Conservation (phyloP, 2,113 vertebrate genomes). For the Pedetes capensis region DNA sequence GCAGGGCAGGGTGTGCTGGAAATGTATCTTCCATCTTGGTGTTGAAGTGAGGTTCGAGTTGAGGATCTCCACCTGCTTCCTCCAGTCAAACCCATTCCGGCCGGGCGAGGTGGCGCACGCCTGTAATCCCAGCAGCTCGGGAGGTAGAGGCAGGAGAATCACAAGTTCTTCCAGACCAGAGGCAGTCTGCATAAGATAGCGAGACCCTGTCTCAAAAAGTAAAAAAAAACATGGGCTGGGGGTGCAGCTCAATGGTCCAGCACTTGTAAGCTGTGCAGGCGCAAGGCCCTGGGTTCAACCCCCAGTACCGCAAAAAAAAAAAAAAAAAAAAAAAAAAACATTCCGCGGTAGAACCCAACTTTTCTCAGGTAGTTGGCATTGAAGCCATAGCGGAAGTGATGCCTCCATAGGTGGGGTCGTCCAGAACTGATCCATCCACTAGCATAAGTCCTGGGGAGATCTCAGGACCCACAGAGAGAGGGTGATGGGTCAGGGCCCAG, state of each 20-base stretch:
- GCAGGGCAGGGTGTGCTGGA: background rate
- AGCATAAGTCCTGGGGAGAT: conserved; percentile 81
- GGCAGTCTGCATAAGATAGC: too few species aligned
- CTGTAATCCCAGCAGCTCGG: too few species aligned
- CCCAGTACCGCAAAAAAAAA: too few species aligned
- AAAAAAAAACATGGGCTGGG: too few species aligned
- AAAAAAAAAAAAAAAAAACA: too few species aligned
- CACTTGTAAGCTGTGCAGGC: too few species aligned
- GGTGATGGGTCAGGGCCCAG: background rate
- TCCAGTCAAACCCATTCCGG: conserved; percentile 85
- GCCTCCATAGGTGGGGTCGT: conserved; percentile 80
- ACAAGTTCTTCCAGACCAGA: too few species aligned
- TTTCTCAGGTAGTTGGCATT: conserved; percentile 81
- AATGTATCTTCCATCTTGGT: conserved; percentile 87
- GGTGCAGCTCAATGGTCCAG: too few species aligned
- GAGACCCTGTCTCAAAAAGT: too few species aligned
- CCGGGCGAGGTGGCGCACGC: too few species aligned
- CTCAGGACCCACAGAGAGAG: background rate
- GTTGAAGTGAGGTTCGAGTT: conserved; percentile 87
- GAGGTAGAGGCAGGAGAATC: too few species aligned
- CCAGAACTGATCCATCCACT: conserved; percentile 81
- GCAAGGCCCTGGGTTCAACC: too few species aligned
- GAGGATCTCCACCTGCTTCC: conserved; percentile 85
- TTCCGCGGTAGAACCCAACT: conserved; percentile 85
- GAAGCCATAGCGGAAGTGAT: conserved; percentile 84